A percentile compares a stretch with the other conserved stretches of the same genome.
These are phyloP conservation scores for Drosophila varians DNA, from an alignment of 1,140 invertebrate species.

Conservation along the genomic window DNA sequence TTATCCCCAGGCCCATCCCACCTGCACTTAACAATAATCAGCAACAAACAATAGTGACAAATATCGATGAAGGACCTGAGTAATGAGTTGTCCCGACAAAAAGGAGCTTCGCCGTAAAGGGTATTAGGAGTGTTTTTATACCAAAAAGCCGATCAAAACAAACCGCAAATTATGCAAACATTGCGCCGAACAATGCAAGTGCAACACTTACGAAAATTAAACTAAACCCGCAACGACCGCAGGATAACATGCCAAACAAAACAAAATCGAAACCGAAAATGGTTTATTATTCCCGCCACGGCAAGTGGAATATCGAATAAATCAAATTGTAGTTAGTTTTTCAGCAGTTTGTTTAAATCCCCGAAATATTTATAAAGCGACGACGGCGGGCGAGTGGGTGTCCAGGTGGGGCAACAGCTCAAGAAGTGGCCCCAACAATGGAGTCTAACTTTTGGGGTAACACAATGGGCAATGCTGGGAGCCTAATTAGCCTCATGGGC, in stretches of 20 bases:
- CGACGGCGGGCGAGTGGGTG: conserved; percentile 20
- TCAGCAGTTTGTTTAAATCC: conserved; percentile 11
- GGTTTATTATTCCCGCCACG: conserved; percentile 29
- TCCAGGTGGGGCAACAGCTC: neutral
- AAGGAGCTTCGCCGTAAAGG: neutral
- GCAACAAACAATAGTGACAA: conserved; percentile 41
- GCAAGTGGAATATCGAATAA: conserved; percentile 42
- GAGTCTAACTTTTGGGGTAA: conserved; percentile 26
- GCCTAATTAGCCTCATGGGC: conserved; percentile 75
- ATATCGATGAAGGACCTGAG: conserved; percentile 26
- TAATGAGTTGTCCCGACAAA: conserved; percentile 10
- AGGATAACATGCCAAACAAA: conserved; percentile 19
- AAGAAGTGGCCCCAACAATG: conserved; percentile 46
- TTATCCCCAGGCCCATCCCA: conserved; percentile 3
- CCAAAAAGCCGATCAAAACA: conserved; percentile 6
- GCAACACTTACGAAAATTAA: conserved; percentile 65
- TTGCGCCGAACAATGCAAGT: conserved; percentile 16
- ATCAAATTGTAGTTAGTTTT: conserved; percentile 18
- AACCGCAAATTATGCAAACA: conserved; percentile 53
- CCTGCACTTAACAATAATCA: conserved; percentile 74
- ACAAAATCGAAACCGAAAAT: conserved; percentile 29
- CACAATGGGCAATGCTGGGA: conserved; percentile 70
- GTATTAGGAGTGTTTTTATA: neutral
- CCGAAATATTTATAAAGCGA: conserved; percentile 64
- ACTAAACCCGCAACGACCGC: conserved; percentile 27